These are phyloP conservation scores for Streblospio benedicti DNA, from an alignment of 1,140 invertebrate genomes.

Conservation along the genomic window DNA sequence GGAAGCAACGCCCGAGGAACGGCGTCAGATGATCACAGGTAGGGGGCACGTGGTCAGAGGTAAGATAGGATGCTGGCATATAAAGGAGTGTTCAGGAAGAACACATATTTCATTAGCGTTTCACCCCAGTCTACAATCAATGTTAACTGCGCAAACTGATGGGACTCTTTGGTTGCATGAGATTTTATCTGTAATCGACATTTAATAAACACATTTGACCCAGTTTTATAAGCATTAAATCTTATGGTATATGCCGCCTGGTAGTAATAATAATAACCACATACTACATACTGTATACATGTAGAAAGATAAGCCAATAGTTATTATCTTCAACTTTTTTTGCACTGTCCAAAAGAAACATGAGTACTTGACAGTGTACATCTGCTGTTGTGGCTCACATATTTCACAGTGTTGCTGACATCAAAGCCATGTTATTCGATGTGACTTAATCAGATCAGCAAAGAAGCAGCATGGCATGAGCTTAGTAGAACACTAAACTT, in stretches of 20 bases:
- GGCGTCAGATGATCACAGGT: slow-evolving; percentile 44
- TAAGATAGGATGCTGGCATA: neutral
- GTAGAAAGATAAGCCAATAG: no score
- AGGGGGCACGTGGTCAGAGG: neutral
- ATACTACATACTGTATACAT: no score
- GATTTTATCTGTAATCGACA: no score
- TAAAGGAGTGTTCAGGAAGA: neutral
- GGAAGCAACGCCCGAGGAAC: slow-evolving; percentile 36
- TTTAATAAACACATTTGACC: no score
- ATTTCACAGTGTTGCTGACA: neutral
- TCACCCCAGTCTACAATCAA: neutral
- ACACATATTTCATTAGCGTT: neutral
- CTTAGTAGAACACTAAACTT: neutral
- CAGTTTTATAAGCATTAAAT: no score
- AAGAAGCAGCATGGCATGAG: neutral
- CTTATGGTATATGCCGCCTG: no score
- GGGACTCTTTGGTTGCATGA: no score
- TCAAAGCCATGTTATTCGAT: neutral
- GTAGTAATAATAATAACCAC: no score
- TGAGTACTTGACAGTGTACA: neutral
- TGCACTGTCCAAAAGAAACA: slow-evolving; percentile 1
- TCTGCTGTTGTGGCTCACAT: neutral
- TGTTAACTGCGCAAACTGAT: no score
- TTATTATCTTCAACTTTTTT: no score
- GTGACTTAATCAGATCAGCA: no score